Percentiles rank a stretch among this genome's conserved stretches.
These are phyloP conservation scores for Clunio marinus DNA, from an alignment of 2,888 invertebrate species.

Conservation along the genomic window DNA sequence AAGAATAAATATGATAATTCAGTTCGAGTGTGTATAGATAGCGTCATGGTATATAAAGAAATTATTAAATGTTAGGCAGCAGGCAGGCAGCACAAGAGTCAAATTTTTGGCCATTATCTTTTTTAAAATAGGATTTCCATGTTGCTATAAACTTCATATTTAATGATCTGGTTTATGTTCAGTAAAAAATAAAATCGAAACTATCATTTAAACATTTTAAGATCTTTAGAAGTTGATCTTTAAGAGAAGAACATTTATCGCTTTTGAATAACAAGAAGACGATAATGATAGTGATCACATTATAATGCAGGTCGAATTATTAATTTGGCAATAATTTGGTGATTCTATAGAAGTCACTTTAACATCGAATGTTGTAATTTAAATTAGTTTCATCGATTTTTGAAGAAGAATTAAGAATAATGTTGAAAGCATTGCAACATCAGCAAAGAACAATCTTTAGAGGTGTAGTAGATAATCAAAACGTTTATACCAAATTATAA, in stretches of 20 bases:
- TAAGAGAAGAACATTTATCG: no score
- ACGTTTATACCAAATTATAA: neutral
- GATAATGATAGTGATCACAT: no score
- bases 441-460: no score
- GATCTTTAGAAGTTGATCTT: neutral
- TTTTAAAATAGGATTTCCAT: neutral
- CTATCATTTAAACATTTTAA: neutral
- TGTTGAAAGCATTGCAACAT: no score
- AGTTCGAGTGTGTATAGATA: neutral
- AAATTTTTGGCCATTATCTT: neutral
- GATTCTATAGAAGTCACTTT: no score
- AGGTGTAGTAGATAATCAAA: no score
- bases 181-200: no score
- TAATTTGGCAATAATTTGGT: no score
- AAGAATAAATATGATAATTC: neutral
- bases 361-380: no score
- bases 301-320: no score
- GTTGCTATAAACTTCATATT: neutral
- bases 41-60: neutral
- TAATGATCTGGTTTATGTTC: neutral
- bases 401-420: no score
- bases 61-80: neutral
- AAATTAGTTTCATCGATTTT: no score
- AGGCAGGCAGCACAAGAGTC: neutral
- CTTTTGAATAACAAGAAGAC: neutral